These are phyloP conservation scores for Paracanthobrama guichenoti DNA, from an alignment of 2,113 vertebrate genomes.

Conservation along the genomic window DNA sequence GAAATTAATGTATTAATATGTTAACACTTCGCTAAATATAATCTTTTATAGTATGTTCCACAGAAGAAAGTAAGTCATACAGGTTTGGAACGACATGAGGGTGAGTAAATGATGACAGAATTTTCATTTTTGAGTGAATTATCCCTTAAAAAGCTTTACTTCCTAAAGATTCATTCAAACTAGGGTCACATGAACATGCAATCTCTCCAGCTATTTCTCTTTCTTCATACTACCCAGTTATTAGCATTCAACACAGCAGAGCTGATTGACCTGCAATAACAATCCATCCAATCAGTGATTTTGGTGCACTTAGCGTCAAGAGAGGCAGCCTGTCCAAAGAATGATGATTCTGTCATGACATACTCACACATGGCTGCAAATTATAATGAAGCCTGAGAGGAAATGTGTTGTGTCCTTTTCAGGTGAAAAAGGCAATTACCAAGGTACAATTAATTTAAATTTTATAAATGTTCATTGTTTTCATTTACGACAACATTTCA, in stretches of 20 bases:
- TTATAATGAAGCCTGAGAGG: slow-evolving; percentile 40
- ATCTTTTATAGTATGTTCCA: too few relatives aligned
- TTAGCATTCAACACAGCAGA: slow-evolving; percentile 39
- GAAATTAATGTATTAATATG: too few relatives aligned
- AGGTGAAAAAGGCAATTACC: slow-evolving; percentile 48
- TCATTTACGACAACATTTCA: slow-evolving; percentile 42
- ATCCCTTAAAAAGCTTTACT: neutral
- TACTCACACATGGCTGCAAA: slow-evolving; percentile 27
- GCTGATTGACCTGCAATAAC: slow-evolving; percentile 45
- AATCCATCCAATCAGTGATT: slow-evolving; percentile 48
- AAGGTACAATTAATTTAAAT: slow-evolving; percentile 49
- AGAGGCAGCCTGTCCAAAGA: slow-evolving; percentile 41
- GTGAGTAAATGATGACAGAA: too few relatives aligned
- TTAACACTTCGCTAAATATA: too few relatives aligned
- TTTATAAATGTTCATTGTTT: slow-evolving; percentile 53
- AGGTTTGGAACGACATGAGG: neutral
- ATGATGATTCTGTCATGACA: slow-evolving; percentile 40
- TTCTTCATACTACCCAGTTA: neutral
- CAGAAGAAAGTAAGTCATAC: neutral
- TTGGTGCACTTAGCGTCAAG: slow-evolving; percentile 47
- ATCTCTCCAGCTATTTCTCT: neutral
- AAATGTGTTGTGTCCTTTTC: slow-evolving; percentile 51
- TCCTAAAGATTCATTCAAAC: neutral
- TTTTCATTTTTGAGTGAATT: neutral
- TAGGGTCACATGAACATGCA: neutral